Base-by-base conservation (phyloP, 2,888 invertebrate species). In the Aleiodes leptofemur region DNA sequence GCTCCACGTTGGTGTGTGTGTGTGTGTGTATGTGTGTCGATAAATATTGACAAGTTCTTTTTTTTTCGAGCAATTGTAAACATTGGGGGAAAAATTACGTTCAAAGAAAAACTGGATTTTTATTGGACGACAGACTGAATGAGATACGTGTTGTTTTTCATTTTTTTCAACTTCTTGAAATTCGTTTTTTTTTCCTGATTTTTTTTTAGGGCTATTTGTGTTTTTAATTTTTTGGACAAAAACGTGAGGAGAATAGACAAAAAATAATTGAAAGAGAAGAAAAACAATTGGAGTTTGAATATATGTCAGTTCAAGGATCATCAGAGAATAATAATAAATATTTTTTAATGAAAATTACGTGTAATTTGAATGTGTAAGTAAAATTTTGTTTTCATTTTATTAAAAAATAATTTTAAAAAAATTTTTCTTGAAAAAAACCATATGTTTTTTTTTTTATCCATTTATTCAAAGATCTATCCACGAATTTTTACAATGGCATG, bases 251-350 rank as follows among this genome's bases (percentile, higher is more conserved):
- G 61, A 64, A 68, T 73, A 56, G 69, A 72, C 72, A 76, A 76
- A 51, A 53, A 72, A 55, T 29, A 16, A 13, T 43, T 13, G 31
- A 16, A 23, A 23, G 23, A 51, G 61, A 53, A 61, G 13, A 68
- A 72, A 72, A 76, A 76, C 72, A 72, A 76, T 72, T 76, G 75
- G 59, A 72, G 53, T 38, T 59, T 68, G 14, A 71, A 50, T 66
- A 51, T 34, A 69, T 68, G 72, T 72, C 75, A 76, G 29, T 31
- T 14, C 31, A 56, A 70, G 56, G 38, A 31, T 38, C 48, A 50
- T 48, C 50, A 34, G 16, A 73, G 43, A 31, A 59, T 34, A 51
- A 69, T 56, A 23, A 43, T 43, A 7, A 73, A 73, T 68, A 50
- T 48, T 23, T 38, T 57, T 74, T 53, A 38, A 69, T 74, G 23